Conservation (phyloP, 2,113 vertebrate species). For the Thryonomys swinderianus region DNA sequence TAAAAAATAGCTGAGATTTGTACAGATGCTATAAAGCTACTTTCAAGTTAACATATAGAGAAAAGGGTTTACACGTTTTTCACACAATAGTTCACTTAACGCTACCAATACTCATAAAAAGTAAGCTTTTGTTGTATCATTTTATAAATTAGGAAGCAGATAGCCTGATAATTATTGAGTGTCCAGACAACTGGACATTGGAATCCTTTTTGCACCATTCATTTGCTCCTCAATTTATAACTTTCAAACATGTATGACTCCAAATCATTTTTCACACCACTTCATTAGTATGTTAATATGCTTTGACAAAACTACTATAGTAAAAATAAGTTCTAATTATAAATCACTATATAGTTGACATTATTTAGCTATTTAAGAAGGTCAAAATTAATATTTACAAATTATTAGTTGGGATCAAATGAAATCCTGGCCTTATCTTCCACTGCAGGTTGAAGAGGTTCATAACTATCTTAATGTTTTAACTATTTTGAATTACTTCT, state of each 20-base stretch:
- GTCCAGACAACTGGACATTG: background rate
- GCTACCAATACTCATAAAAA: background rate
- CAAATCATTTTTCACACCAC: background rate
- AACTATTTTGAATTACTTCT: background rate
- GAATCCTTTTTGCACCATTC: background rate
- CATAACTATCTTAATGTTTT: background rate
- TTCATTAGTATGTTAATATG: background rate
- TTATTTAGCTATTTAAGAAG: background rate
- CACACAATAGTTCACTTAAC: background rate
- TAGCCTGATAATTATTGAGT: background rate
- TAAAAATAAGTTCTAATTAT: background rate
- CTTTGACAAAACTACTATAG: background rate
- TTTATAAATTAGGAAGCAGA: background rate
- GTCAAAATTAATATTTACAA: background rate
- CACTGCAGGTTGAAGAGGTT: background rate
- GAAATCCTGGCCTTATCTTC: background rate
- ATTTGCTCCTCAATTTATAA: background rate
- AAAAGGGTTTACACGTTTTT: constrained; percentile 6
- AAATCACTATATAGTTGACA: background rate
- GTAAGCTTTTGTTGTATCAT: background rate
- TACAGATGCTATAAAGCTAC: constrained; percentile 51
- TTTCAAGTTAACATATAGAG: constrained; percentile 50
- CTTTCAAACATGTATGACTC: background rate
- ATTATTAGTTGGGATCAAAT: background rate
- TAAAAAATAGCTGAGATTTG: background rate